Conservation (phyloP, 2,797 vertebrate species). For the Syngnathus acus region DNA sequence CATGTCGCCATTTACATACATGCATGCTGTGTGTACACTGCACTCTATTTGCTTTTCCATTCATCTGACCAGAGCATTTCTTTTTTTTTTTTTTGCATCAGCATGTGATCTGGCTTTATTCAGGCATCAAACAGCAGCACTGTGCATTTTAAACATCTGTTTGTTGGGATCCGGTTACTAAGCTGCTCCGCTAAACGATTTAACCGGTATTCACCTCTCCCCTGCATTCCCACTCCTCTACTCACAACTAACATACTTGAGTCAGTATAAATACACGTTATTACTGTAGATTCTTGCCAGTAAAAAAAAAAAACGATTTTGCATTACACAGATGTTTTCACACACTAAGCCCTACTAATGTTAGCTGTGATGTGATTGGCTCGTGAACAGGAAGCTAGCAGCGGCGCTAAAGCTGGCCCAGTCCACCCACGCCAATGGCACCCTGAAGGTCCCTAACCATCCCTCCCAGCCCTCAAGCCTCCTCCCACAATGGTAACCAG, state of each 20-base stretch:
- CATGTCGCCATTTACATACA: slow-evolving; percentile 13
- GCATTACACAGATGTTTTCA: not conserved
- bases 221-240: slow-evolving; percentile 7
- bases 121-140: slow-evolving; percentile 5
- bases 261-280: slow-evolving; percentile 6
- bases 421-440: slow-evolving; percentile 90
- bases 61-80: not conserved
- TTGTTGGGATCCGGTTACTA: slow-evolving; percentile 12
- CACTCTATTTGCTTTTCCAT: slow-evolving; percentile 13
- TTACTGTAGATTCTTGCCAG: slow-evolving; percentile 22
- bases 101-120: slow-evolving; percentile 10
- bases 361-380: slow-evolving; percentile 72
- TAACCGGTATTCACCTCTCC: not conserved
- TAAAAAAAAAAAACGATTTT: not conserved
- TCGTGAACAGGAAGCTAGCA: slow-evolving; percentile 90
- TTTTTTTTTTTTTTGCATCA: slow-evolving; percentile 5
- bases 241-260: slow-evolving; percentile 21
- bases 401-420: slow-evolving; percentile 96
- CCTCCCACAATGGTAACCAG: slow-evolving; percentile 90
- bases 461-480: slow-evolving; percentile 79
- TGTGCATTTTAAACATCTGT: slow-evolving; percentile 19
- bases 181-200: slow-evolving; percentile 10
- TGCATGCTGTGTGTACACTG: not conserved
- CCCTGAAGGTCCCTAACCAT: slow-evolving; percentile 88
- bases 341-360: slow-evolving; percentile 49